phyloP scores from a whole-genome alignment of 2,888 invertebrate species.

The Chaetogeoica ovagalla region DNA sequence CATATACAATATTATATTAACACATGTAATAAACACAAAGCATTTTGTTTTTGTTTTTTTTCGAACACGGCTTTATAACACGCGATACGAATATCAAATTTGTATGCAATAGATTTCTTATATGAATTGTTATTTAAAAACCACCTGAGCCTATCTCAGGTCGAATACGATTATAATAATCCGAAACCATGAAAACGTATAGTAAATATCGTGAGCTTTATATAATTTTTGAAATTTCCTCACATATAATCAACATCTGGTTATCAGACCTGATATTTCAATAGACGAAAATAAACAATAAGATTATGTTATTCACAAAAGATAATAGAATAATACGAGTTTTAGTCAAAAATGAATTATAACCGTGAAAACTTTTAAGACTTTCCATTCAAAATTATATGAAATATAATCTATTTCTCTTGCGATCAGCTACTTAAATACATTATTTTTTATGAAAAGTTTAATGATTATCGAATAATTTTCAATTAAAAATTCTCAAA shows the following conservation, averaged over 20 bases:
- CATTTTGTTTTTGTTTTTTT: too few species aligned
- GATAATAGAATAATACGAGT: background rate
- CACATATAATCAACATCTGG: background rate
- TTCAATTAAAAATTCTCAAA: background rate
- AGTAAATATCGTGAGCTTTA: background rate
- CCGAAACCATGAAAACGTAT: background rate
- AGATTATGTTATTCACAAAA: slow-evolving; percentile 6
- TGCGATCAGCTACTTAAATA: background rate
- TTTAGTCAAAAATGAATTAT: background rate
- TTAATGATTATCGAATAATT: background rate
- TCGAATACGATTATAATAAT: too few species aligned
- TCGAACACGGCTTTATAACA: too few species aligned
- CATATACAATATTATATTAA: too few species aligned
- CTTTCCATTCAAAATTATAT: background rate
- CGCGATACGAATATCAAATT: too few species aligned
- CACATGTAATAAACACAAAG: too few species aligned
- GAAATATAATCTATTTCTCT: background rate
- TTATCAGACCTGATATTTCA: background rate
- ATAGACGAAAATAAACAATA: background rate
- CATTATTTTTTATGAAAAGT: background rate
- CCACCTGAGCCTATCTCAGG: too few species aligned
- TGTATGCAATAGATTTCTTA: too few species aligned
- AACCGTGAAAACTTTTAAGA: background rate
- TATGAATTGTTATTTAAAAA: too few species aligned
- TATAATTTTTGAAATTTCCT: background rate